A percentile compares a stretch with the other conserved stretches of the same genome.
These are phyloP conservation scores for Spisula solida DNA, from an alignment of 2,888 invertebrate species.

Conservation along the genomic window DNA sequence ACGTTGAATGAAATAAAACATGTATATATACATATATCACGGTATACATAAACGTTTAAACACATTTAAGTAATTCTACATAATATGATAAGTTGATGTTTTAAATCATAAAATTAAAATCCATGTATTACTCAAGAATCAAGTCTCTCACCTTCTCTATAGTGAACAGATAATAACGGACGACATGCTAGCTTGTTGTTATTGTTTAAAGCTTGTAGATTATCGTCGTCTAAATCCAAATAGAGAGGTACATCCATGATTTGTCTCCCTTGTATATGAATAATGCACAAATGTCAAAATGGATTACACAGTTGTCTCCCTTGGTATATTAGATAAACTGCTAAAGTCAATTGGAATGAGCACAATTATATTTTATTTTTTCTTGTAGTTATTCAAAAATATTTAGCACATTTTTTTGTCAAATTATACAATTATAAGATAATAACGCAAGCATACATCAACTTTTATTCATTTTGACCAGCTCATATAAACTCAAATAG, in stretches of 20 bases:
- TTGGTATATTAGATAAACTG: not conserved
- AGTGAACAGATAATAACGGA: slow-evolving; percentile 47
- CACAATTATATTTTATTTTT: too few relatives aligned
- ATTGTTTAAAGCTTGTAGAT: slow-evolving; percentile 48
- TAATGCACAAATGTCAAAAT: not conserved
- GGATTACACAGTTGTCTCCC: slow-evolving; percentile 21
- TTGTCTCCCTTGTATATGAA: slow-evolving; percentile 47
- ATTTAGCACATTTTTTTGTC: too few relatives aligned
- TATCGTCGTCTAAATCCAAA: slow-evolving; percentile 61
- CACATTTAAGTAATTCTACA: not conserved
- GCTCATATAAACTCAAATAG: too few relatives aligned
- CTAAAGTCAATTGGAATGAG: too few relatives aligned
- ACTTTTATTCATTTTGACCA: too few relatives aligned
- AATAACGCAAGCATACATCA: too few relatives aligned
- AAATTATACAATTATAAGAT: too few relatives aligned
- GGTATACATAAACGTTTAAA: not conserved
- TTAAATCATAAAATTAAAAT: not conserved
- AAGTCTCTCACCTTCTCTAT: slow-evolving; percentile 32
- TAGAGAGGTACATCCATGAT: slow-evolving; percentile 68
- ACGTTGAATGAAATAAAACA: not conserved
- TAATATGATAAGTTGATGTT: not conserved
- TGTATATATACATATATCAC: not conserved
- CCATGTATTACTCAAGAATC: not conserved
- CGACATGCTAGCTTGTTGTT: slow-evolving; percentile 62
- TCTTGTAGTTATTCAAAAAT: too few relatives aligned